Percentiles rank a stretch among this genome's conserved stretches.
These are phyloP conservation scores for Hippoglossus stenolepis DNA, from an alignment of 2,113 vertebrate genomes.

Conservation along the genomic window DNA sequence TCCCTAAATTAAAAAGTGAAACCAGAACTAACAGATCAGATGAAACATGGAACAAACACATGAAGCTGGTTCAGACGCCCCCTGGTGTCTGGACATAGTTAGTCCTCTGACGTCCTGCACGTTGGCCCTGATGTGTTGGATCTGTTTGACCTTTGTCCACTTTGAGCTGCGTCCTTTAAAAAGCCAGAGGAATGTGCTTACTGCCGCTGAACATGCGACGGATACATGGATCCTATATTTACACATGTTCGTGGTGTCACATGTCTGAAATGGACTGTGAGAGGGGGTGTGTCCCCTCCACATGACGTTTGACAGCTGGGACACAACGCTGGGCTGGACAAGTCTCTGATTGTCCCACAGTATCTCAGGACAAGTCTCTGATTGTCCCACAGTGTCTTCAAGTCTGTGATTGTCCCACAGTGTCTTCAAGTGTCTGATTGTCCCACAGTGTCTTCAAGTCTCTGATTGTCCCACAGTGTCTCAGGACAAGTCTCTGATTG, in stretches of 20 bases:
- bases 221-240: slow-evolving; percentile 29
- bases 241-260: slow-evolving; percentile 37
- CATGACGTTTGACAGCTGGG: not conserved
- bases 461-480: too few relatives aligned
- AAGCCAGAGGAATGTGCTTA: slow-evolving; percentile 45
- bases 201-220: slow-evolving; percentile 21
- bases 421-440: too few relatives aligned
- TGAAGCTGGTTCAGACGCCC: not conserved
- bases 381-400: too few relatives aligned
- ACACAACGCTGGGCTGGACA: not conserved
- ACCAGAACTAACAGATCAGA: too few relatives aligned
- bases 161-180: slow-evolving; percentile 4
- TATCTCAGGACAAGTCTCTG: too few relatives aligned
- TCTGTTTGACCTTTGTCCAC: slow-evolving; percentile 10
- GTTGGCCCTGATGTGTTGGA: not conserved
- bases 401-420: too few relatives aligned
- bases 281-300: slow-evolving; percentile 24
- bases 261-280: slow-evolving; percentile 23
- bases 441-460: too few relatives aligned
- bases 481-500: too few relatives aligned
- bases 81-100: not conserved
- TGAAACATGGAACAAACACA: too few relatives aligned
- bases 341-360: too few relatives aligned
- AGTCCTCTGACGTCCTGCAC: not conserved
- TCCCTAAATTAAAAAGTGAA: too few relatives aligned